Evolutionary conservation across 1,140 invertebrate species (phyloP).

Genomic region (Sinella curviseta): DNA sequence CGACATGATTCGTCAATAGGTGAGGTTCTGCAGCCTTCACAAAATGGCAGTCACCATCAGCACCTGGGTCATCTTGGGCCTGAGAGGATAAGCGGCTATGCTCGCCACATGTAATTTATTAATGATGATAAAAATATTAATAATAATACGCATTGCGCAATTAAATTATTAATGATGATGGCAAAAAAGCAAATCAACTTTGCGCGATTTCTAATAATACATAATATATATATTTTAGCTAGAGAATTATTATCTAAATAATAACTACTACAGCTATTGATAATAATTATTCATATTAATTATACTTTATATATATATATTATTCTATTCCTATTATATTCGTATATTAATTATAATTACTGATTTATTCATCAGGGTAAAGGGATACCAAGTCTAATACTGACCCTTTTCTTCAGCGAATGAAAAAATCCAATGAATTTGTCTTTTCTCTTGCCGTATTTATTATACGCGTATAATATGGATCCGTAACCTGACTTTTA

Average conservation of each 20-base stretch:
- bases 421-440: too few relatives aligned
- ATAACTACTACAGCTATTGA: too few relatives aligned
- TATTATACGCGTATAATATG: too few relatives aligned
- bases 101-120: constrained; percentile 27
- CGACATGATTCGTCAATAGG: constrained; percentile 43
- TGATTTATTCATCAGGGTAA: neutral
- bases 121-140: constrained; percentile 8
- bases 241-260: too few relatives aligned
- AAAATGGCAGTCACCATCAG: neutral
- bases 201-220: too few relatives aligned
- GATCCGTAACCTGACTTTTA: too few relatives aligned
- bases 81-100: constrained; percentile 2
- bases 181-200: too few relatives aligned
- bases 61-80: constrained; percentile 4
- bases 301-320: neutral
- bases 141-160: too few relatives aligned
- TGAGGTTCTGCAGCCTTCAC: constrained; percentile 40
- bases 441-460: too few relatives aligned
- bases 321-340: neutral
- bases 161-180: too few relatives aligned
- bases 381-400: constrained; percentile 3
- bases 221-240: too few relatives aligned
- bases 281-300: neutral
- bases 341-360: neutral
- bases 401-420: neutral